phyloP scores from a whole-genome alignment of 2,797 vertebrate species.

The Limosa lapponica region DNA sequence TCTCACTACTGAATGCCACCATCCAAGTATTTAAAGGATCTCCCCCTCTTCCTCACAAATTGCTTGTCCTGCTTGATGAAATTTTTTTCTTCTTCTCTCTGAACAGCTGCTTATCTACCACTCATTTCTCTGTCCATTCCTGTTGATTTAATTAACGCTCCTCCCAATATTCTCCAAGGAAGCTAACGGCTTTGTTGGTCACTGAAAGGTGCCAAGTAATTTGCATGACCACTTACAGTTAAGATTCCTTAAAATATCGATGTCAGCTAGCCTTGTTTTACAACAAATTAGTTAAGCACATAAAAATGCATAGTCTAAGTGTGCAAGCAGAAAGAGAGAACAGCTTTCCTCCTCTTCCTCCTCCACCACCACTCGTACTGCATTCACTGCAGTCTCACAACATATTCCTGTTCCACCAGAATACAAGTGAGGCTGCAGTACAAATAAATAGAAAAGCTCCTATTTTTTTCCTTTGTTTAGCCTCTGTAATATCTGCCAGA shows the following conservation, averaged over 20 bases:
- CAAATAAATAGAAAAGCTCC: neutral
- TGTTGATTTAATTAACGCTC: conserved; percentile 11
- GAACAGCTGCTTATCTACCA: conserved; percentile 6
- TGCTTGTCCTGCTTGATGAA: neutral
- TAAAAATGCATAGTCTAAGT: neutral
- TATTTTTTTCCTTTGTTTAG: neutral
- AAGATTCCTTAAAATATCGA: neutral
- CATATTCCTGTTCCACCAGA: neutral
- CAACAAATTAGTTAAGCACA: conserved; percentile 3
- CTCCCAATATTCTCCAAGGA: conserved; percentile 16
- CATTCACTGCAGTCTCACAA: neutral
- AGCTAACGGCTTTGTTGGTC: neutral
- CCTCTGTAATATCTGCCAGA: neutral
- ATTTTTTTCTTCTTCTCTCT: neutral
- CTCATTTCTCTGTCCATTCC: neutral
- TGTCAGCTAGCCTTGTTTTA: conserved; percentile 19
- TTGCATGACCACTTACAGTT: neutral
- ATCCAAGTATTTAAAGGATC: neutral
- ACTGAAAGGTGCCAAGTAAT: conserved; percentile 22
- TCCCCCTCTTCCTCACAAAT: neutral
- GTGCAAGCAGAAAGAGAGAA: neutral
- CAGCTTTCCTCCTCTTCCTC: neutral
- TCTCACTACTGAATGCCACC: neutral
- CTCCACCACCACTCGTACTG: neutral
- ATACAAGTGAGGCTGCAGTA: neutral